A percentile compares a stretch with the other conserved stretches of the same genome.
These are phyloP conservation scores for Tipula vernalis DNA, from an alignment of 2,888 invertebrate species.

Conservation along the genomic window DNA sequence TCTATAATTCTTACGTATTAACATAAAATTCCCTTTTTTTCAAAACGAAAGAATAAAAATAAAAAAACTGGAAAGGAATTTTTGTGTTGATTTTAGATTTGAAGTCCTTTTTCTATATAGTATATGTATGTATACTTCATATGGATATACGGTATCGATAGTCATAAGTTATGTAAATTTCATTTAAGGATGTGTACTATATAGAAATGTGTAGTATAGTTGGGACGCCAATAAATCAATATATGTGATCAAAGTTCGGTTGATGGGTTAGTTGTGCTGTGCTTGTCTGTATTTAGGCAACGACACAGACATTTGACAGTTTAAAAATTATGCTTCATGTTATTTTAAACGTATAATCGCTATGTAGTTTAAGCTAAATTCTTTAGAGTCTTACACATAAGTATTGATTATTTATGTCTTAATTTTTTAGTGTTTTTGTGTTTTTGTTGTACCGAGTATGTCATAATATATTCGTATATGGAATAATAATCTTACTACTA, in stretches of 20 bases:
- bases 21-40: neutral
- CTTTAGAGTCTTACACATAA: neutral
- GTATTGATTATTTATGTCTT: neutral
- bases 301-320: neutral
- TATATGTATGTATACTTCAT: neutral
- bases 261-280: neutral
- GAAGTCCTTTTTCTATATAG: neutral
- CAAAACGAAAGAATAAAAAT: neutral
- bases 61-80: neutral
- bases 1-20: constrained; percentile 1
- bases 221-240: neutral
- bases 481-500: neutral
- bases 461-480: neutral
- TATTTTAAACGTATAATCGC: neutral
- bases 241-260: neutral
- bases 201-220: neutral
- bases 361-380: neutral
- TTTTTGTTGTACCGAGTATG: neutral
- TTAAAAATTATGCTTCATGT: neutral
- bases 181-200: neutral
- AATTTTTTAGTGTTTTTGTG: neutral
- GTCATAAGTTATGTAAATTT: constrained; percentile 4
- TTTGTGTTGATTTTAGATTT: neutral
- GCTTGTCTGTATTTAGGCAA: neutral
- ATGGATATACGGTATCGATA: neutral